These are phyloP conservation scores for Margarornis squamiger DNA, from an alignment of 2,797 vertebrate species.

Conservation along the genomic window DNA sequence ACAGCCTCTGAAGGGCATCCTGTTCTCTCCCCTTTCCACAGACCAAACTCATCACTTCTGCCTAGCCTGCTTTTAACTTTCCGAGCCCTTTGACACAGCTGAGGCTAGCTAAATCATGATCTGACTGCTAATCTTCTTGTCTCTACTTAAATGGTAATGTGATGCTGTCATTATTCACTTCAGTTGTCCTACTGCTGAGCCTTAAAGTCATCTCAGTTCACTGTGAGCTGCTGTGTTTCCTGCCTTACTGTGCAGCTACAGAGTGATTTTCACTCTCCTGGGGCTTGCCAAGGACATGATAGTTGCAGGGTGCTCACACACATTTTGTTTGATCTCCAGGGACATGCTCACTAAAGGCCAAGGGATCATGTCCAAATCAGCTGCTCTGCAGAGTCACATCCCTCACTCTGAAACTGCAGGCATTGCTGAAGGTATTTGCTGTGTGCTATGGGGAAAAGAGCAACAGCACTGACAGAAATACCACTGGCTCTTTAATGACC, in stretches of 20 bases:
- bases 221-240: not conserved
- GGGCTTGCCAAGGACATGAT: not conserved
- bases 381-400: not conserved
- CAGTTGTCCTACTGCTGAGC: not conserved
- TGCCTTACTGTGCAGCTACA: not conserved
- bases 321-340: not conserved
- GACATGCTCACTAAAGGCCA: not conserved
- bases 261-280: not conserved
- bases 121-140: not conserved
- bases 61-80: constrained; percentile 5
- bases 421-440: not conserved
- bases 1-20: not conserved
- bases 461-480: not conserved
- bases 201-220: constrained; percentile 16
- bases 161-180: constrained; percentile 22
- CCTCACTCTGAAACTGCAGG: not conserved
- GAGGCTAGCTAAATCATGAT: not conserved
- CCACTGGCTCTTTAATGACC: not conserved
- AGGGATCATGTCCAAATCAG: not conserved
- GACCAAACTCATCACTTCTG: not conserved
- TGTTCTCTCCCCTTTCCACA: not conserved
- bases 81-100: not conserved
- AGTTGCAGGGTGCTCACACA: not conserved
- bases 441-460: not conserved
- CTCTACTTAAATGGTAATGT: constrained; percentile 4